phyloP scores from a whole-genome alignment of 2,888 invertebrate species.

The Ptychoptera albimana region DNA sequence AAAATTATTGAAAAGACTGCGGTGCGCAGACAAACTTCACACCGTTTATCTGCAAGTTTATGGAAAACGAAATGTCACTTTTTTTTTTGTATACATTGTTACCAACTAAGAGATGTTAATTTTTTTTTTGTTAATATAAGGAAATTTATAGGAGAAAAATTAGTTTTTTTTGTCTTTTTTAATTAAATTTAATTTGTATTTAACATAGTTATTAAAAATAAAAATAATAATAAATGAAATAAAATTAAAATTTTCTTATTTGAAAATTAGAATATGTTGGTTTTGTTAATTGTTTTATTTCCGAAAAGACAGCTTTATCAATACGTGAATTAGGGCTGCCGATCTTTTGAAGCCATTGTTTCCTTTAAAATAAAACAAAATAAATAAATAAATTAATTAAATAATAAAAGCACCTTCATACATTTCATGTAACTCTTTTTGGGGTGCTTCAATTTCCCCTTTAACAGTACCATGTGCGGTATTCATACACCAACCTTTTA shows the following conservation, averaged over 20 bases:
- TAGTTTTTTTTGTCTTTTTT: too few relatives aligned
- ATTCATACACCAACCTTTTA: slow-evolving; percentile 54
- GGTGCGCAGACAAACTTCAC: too few relatives aligned
- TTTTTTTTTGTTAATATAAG: too few relatives aligned
- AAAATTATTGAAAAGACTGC: too few relatives aligned
- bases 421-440: slow-evolving; percentile 40
- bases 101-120: too few relatives aligned
- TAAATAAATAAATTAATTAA: slow-evolving; percentile 4
- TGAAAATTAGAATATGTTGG: slow-evolving; percentile 35
- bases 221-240: too few relatives aligned
- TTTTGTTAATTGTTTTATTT: slow-evolving; percentile 38
- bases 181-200: too few relatives aligned
- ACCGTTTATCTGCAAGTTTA: too few relatives aligned
- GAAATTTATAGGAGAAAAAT: too few relatives aligned
- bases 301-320: slow-evolving; percentile 53
- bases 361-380: slow-evolving; percentile 16
- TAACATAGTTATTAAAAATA: too few relatives aligned
- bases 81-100: too few relatives aligned
- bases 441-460: slow-evolving; percentile 42
- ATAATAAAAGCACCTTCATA: slow-evolving; percentile 17
- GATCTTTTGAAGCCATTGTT: slow-evolving; percentile 35
- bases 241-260: slow-evolving; percentile 20
- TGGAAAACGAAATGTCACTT: too few relatives aligned
- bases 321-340: slow-evolving; percentile 64
- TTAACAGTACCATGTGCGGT: slow-evolving; percentile 42